Conservation (phyloP, 2,797 vertebrate species). For the Melanotaenia boesemani region DNA sequence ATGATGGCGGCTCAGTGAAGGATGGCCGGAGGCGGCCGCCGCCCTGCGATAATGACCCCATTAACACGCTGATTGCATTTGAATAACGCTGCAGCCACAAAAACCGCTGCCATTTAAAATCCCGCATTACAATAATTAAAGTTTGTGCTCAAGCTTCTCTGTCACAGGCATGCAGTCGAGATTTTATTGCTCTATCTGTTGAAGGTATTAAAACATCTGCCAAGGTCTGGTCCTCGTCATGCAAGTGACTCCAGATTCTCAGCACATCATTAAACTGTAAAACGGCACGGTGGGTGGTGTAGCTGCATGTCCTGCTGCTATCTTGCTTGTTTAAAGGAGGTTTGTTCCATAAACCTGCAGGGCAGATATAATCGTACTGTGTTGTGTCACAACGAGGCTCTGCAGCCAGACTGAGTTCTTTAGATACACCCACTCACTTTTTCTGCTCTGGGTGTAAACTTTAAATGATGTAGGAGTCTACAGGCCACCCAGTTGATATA, state of each 20-base stretch:
- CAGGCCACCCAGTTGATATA: slow-evolving; percentile 22
- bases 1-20: slow-evolving; percentile 17
- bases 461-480: slow-evolving; percentile 6
- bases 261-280: slow-evolving; percentile 3
- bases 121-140: slow-evolving; percentile 38
- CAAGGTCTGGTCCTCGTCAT: neutral
- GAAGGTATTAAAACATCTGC: slow-evolving; percentile 13
- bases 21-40: slow-evolving; percentile 14
- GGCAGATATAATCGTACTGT: slow-evolving; percentile 25
- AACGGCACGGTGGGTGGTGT: slow-evolving; percentile 3
- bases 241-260: neutral
- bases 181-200: neutral
- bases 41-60: slow-evolving; percentile 38
- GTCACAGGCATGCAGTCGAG: neutral
- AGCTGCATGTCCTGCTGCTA: neutral
- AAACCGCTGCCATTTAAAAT: slow-evolving; percentile 37
- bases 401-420: slow-evolving; percentile 3
- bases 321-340: slow-evolving; percentile 20
- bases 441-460: slow-evolving; percentile 25
- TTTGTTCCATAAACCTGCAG: slow-evolving; percentile 43
- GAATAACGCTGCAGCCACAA: slow-evolving; percentile 37
- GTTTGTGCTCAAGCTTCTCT: neutral
- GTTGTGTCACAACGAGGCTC: slow-evolving; percentile 10
- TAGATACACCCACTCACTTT: neutral
- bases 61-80: slow-evolving; percentile 51